Evolutionary conservation across 2,797 vertebrate genomes (phyloP), one percentile per base, ranked within the genome.

Genomic region (Percopsis omiscomaycus): DNA sequence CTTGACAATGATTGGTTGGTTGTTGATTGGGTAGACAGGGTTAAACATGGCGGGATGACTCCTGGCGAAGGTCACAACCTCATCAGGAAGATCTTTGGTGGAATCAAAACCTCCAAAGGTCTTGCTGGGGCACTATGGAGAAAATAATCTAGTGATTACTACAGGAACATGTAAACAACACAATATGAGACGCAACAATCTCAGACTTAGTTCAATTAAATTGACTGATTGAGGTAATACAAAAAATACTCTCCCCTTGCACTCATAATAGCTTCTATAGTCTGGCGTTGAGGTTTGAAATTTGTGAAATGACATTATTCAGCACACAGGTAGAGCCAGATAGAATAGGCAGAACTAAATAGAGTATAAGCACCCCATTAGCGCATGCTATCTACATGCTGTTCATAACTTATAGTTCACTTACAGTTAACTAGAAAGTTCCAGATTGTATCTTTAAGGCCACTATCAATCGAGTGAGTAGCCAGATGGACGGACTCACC

Each of bases 41-140:
- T 98, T 98, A 73, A 96, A 98, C 98, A 99, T 99, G 71, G 96
- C 96, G 0, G 98, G 98, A 52, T 99, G 98, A 73, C 96, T 96
- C 86, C 97, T 91, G 65, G 96, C 97, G 85, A 99, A 99, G 0
- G 95, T 98, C 74, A 99, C 95, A 9, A 99, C 98, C 63, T 99
- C 97, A 85, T 99, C 98, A 12, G 98, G 98, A 63, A 99, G 94
- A 74, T 98, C 97, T 57, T 98, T 98, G 3, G 98, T 99, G 14
- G 96, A 98, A 70, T 97, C 96, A 79, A 99, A 98, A 3, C 98
- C 97, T 82, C 97, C 98, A 79, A 99, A 99, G 0, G 96, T 99
- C 89, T 98, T 97, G 88, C 98, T 98, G 0, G 98, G 98, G 77
- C 98, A 99, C 98, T 99, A 70, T 58, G 3, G 53, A 73, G 3